Evolutionary conservation across 2,797 vertebrate genomes (phyloP).

Genomic region (Sebastes melanostomus): DNA sequence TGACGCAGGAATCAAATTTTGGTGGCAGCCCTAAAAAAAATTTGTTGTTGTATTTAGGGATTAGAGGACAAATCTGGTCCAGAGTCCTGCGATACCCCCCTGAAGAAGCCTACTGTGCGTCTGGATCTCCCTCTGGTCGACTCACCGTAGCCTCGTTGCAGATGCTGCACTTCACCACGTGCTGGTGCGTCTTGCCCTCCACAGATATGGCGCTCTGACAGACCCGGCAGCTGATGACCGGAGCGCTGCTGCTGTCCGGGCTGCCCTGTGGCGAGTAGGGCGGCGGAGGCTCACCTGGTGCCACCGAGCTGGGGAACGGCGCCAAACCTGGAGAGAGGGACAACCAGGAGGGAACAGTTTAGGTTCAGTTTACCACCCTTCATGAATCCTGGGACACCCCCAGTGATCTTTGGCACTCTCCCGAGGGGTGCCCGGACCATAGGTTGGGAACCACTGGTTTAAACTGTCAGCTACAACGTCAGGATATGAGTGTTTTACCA

Average conservation of each 20-base stretch:
- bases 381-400: too few relatives aligned
- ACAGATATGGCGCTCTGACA: slow-evolving; percentile 89
- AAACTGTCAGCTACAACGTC: too few relatives aligned
- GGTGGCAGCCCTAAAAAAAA: too few relatives aligned
- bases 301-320: slow-evolving; percentile 75
- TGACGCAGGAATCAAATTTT: too few relatives aligned
- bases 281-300: slow-evolving; percentile 76
- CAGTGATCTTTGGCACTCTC: rapidly evolving
- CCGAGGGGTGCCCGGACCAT: rapidly evolving
- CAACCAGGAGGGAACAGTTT: not conserved
- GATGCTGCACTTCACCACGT: slow-evolving; percentile 89
- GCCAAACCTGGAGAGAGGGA: slow-evolving; percentile 69
- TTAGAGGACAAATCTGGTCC: too few relatives aligned
- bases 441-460: too few relatives aligned
- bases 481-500: too few relatives aligned
- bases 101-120: too few relatives aligned
- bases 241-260: slow-evolving; percentile 84
- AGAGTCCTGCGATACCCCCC: too few relatives aligned
- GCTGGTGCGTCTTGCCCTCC: slow-evolving; percentile 82
- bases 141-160: slow-evolving; percentile 92
- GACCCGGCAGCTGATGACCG: slow-evolving; percentile 88
- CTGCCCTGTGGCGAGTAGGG: slow-evolving; percentile 88
- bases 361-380: rapidly evolving
- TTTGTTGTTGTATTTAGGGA: too few relatives aligned
- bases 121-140: not conserved